Evolutionary conservation across 2,113 vertebrate genomes (phyloP).

Genomic region (Takifugu flavidus): DNA sequence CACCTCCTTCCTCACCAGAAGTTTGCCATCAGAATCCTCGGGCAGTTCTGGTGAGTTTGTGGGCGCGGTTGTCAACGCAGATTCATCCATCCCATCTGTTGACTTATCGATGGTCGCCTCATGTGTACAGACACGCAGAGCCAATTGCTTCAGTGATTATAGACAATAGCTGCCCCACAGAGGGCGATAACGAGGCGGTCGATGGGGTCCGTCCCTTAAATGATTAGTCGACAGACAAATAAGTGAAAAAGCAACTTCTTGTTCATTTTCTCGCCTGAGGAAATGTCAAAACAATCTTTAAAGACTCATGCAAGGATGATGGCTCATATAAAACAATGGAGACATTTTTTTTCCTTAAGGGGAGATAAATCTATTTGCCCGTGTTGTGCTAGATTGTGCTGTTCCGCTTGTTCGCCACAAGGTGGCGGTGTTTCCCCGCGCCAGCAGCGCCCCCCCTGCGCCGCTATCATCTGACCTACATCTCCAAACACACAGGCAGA

Average conservation of each 20-base stretch:
- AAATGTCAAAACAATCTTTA: too few species aligned
- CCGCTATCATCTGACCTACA: constrained; percentile 67
- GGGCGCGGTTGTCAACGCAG: too few species aligned
- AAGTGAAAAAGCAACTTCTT: neutral
- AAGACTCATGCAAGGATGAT: too few species aligned
- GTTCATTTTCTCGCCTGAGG: neutral
- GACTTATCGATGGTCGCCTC: too few species aligned
- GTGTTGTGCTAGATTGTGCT: neutral
- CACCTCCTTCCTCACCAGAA: constrained; percentile 46
- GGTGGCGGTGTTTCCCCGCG: constrained; percentile 54
- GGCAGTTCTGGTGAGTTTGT: constrained; percentile 52
- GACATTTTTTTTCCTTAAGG: neutral
- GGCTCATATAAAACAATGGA: neutral
- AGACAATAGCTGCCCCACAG: too few species aligned
- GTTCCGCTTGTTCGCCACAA: constrained; percentile 34
- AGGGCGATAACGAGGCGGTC: neutral
- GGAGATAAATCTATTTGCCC: neutral
- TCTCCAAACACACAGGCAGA: constrained; percentile 50
- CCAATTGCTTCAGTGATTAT: too few species aligned
- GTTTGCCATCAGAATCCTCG: constrained; percentile 36
- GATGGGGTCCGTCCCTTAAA: neutral
- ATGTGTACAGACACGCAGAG: too few species aligned
- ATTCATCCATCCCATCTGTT: too few species aligned
- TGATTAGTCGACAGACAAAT: neutral
- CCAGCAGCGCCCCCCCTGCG: constrained; percentile 40